Evolutionary conservation across 2,888 invertebrate genomes (phyloP).

Genomic region (Scaptomyza tumidula): DNA sequence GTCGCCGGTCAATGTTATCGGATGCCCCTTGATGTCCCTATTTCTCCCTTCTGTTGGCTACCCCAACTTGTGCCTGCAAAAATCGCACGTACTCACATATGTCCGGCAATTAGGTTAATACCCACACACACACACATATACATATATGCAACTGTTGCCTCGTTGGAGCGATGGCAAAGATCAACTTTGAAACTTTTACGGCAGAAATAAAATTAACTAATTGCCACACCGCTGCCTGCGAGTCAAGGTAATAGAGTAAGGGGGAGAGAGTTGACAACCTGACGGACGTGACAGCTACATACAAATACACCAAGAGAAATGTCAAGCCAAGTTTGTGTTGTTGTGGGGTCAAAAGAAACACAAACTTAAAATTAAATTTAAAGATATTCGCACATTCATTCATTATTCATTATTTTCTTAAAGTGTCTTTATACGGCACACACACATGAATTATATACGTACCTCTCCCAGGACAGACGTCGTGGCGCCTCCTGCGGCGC

Average conservation of each 20-base stretch:
- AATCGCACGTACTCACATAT: constrained; percentile 33
- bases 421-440: constrained; percentile 1
- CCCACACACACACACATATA: constrained; percentile 33
- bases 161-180: constrained; percentile 30
- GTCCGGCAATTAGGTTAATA: constrained; percentile 33
- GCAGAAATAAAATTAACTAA: constrained; percentile 75
- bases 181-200: constrained; percentile 57
- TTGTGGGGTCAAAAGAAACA: no score
- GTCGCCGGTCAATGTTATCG: constrained; percentile 26
- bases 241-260: constrained; percentile 25
- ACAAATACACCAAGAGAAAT: neutral
- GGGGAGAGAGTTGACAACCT: constrained; percentile 25
- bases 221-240: constrained; percentile 55
- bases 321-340: no score
- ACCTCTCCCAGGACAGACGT: constrained; percentile 87
- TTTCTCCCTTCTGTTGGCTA: neutral
- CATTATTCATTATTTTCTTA: neutral
- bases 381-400: no score
- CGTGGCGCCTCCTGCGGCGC: constrained; percentile 83
- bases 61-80: neutral
- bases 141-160: constrained; percentile 17
- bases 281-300: constrained; percentile 20
- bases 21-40: constrained; percentile 3
- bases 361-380: neutral
- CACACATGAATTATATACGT: constrained; percentile 65